Conservation (phyloP, 2,888 invertebrate genomes). For the Thecocarcelia acutangulata region DNA sequence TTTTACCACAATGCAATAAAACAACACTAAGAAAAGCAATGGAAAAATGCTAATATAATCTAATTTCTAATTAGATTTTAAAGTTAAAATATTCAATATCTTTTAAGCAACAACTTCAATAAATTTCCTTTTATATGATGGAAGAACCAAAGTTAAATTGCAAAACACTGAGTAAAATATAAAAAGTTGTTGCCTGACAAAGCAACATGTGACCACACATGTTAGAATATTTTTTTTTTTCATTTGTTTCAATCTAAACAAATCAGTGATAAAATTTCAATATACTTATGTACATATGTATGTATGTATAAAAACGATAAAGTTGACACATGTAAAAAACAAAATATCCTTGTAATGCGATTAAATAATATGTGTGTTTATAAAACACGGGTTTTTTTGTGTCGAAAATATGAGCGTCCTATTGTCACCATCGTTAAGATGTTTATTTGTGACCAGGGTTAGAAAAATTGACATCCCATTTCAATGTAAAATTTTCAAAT, state of each 20-base stretch:
- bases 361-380: conserved; percentile 64
- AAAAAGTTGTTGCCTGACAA: conserved; percentile 26
- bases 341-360: conserved; percentile 60
- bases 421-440: conserved; percentile 52
- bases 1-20: background rate
- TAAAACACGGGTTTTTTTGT: conserved; percentile 40
- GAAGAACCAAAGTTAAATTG: conserved; percentile 44
- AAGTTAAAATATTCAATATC: conserved; percentile 49
- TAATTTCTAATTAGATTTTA: conserved; percentile 48
- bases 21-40: conserved; percentile 4
- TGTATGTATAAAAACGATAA: conserved; percentile 34
- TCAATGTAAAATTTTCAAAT: conserved; percentile 53
- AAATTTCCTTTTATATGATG: conserved; percentile 30
- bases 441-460: conserved; percentile 63
- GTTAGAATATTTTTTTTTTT: conserved; percentile 51
- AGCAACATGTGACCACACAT: conserved; percentile 69
- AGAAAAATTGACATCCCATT: conserved; percentile 63
- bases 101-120: background rate
- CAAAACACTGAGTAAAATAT: conserved; percentile 35
- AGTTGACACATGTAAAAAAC: conserved; percentile 27
- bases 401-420: conserved; percentile 32
- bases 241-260: conserved; percentile 38
- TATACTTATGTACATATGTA: background rate
- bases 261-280: conserved; percentile 45
- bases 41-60: conserved; percentile 33